Evolutionary conservation across 2,888 invertebrate genomes (phyloP).

Genomic region (Spodoptera picta): DNA sequence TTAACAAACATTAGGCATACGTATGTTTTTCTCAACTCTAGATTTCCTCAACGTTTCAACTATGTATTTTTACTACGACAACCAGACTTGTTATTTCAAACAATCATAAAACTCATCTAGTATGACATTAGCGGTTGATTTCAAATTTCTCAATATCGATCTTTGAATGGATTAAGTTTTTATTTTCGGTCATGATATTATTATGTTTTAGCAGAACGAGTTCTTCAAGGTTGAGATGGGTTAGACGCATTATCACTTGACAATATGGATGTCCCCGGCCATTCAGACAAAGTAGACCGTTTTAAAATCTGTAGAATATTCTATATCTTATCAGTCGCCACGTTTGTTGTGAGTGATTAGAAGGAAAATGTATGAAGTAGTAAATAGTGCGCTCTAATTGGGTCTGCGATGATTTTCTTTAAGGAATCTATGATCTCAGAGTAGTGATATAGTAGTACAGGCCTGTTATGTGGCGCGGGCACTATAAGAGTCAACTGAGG

Average conservation of each 20-base stretch:
- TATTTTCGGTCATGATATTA: constrained; percentile 77
- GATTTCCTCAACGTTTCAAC: constrained; percentile 6
- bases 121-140: constrained; percentile 46
- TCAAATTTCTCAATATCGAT: constrained; percentile 61
- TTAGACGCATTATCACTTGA: constrained; percentile 67
- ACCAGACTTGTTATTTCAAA: constrained; percentile 21
- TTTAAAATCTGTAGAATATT: constrained; percentile 39
- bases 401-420: constrained; percentile 19
- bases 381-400: not conserved
- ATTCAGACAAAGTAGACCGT: constrained; percentile 50
- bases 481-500: constrained; percentile 58
- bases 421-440: constrained; percentile 39
- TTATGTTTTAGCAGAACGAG: constrained; percentile 82
- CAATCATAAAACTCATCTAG: constrained; percentile 14
- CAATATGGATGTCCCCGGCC: constrained; percentile 66
- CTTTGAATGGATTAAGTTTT: constrained; percentile 63
- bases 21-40: not conserved
- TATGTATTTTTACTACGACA: constrained; percentile 38
- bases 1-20: not conserved
- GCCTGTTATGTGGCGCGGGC: constrained; percentile 31
- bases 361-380: constrained; percentile 2
- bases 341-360: constrained; percentile 25
- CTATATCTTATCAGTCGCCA: constrained; percentile 28
- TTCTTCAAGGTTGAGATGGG: constrained; percentile 78
- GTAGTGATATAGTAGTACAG: constrained; percentile 23